A percentile compares a stretch with the other conserved stretches of the same genome.
These are phyloP conservation scores for Ictidomys tridecemlineatus DNA, from an alignment of 2,113 vertebrate genomes.

Conservation along the genomic window DNA sequence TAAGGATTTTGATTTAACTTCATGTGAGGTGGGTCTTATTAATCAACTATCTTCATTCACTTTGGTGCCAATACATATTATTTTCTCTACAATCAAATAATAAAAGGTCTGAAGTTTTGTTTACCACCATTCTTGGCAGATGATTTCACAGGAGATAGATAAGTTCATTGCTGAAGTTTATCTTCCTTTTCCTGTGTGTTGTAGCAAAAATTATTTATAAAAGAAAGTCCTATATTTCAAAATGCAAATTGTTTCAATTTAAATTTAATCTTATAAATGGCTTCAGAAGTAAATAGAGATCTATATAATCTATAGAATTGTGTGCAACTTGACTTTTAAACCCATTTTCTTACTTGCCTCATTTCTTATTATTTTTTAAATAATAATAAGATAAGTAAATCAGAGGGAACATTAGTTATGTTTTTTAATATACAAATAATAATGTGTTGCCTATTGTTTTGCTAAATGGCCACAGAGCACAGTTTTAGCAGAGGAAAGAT, in stretches of 20 bases:
- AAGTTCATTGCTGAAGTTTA: background rate
- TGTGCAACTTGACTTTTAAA: background rate
- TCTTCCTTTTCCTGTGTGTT: background rate
- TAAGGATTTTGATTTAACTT: slow-evolving; percentile 17
- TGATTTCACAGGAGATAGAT: background rate
- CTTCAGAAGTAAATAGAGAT: background rate
- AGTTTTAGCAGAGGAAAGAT: background rate
- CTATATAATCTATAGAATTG: background rate
- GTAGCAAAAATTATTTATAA: slow-evolving; percentile 5
- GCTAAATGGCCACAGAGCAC: background rate
- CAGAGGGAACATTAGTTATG: background rate
- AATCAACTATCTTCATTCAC: slow-evolving; percentile 1
- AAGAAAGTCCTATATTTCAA: background rate
- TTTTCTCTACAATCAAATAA: slow-evolving; percentile 41
- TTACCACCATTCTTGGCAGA: slow-evolving; percentile 8
- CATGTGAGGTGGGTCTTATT: background rate
- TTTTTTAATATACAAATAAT: background rate
- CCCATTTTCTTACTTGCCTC: background rate
- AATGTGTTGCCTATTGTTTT: background rate
- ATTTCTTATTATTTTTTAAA: background rate
- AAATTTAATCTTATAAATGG: slow-evolving; percentile 33
- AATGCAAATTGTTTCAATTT: slow-evolving; percentile 43
- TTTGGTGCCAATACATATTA: background rate
- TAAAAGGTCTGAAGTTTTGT: background rate
- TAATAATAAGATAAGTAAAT: background rate